Base-by-base conservation (phyloP, 2,888 invertebrate species). In the Zhuqinia jingwanae region DNA sequence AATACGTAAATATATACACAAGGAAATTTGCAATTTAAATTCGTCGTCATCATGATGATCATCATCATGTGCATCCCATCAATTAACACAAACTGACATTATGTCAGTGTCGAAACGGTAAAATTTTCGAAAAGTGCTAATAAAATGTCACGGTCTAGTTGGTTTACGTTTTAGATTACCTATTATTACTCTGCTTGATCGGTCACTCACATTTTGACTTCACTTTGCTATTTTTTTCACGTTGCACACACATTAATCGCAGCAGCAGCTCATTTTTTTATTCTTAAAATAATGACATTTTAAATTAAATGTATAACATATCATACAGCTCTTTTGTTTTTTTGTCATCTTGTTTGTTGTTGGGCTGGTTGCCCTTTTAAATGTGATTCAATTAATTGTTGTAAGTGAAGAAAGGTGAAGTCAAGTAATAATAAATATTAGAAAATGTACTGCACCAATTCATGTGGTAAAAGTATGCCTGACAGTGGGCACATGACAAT, bases 21-120 rank as follows among this genome's bases (percentile, higher is more conserved):
- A 6, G 56, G 25, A 77, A 77, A 77, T 77, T 77, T 77, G 77
- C 77, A 77, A 77, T 77, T 60, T 77, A 77, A 77, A 77, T 77
- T 77, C 60, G 22, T 60, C 56, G 30, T 56, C 42, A 75, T 42
- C 13, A n/a, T n/a, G n/a, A n/a, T 47, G n/a, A 20, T 73, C n/a
- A 3, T 22, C 11, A 53, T 27, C 17, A 77, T 56, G 50, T 45
- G 36, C 77, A 77, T 22, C n/a, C 10, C 42, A 77, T 77, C 77
- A 77, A 77, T 77, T 77, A 77, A 22, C 77, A 58, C 75, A 56
- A 58, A 10, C 36, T 77, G 77, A 77, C 82, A 82, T 81, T 81
- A 81, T 81, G 81, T 81, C 81, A 82, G 30, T 30, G 47, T 50
- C 30, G 75, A 50, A 77, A 58, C 77, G 42, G 58, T 77, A n/a